A percentile compares a stretch with the other conserved stretches of the same genome.
Evolutionary conservation across 2,888 invertebrate species (phyloP).

Genomic region (Volucella inflata): DNA sequence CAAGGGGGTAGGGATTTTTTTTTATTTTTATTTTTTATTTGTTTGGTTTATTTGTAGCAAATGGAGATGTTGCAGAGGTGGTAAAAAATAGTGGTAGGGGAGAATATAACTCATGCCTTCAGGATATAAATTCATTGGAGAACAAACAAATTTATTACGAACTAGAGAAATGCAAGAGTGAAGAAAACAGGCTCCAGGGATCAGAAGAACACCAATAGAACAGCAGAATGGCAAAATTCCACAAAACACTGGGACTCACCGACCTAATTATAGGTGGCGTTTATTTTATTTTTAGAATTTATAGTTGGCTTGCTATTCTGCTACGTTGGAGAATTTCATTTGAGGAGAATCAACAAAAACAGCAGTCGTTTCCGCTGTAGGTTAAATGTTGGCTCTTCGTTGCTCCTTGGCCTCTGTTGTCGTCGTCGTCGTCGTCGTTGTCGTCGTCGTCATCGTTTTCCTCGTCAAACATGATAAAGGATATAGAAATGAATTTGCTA

Average conservation of each 20-base stretch:
- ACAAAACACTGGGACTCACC: conserved; percentile 10
- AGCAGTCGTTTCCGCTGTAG: conserved; percentile 26
- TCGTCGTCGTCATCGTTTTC: too few species aligned
- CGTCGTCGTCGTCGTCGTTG: too few species aligned
- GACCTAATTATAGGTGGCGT: conserved; percentile 49
- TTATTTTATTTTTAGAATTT: conserved; percentile 50
- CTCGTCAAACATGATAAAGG: conserved; percentile 10
- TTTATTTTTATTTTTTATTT: too few species aligned
- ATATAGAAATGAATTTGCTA: conserved; percentile 51
- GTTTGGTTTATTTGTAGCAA: too few species aligned
- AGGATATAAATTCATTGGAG: conserved; percentile 66
- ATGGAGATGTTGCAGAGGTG: too few species aligned
- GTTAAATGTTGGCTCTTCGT: conserved; percentile 48
- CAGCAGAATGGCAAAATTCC: too few species aligned
- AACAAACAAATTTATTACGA: conserved; percentile 49
- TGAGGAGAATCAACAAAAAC: conserved; percentile 43
- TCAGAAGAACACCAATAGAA: neutral
- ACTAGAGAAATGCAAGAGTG: conserved; percentile 19
- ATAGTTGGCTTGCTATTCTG: conserved; percentile 62
- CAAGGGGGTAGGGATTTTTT: too few species aligned
- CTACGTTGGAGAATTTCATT: conserved; percentile 62
- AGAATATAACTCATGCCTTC: conserved; percentile 35
- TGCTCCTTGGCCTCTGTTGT: neutral
- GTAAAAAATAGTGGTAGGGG: neutral
- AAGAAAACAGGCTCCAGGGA: neutral